These are phyloP conservation scores for Tachina grossa DNA, from an alignment of 2,888 invertebrate species.

Conservation along the genomic window DNA sequence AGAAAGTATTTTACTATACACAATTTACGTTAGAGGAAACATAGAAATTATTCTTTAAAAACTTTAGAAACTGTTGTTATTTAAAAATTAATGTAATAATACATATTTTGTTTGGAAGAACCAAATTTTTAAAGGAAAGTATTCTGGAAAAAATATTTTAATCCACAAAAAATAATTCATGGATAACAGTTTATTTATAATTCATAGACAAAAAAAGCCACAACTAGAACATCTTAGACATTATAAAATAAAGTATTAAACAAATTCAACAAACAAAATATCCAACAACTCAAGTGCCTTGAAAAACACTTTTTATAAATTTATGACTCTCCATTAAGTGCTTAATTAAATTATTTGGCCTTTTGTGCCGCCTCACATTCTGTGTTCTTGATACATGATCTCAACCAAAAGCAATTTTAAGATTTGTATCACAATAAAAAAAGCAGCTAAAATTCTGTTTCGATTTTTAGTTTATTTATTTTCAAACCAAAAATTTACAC, in stretches of 20 bases:
- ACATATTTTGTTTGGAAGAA: too few species aligned
- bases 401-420: neutral
- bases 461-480: neutral
- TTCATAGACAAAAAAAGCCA: too few species aligned
- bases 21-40: too few species aligned
- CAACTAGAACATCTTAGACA: neutral
- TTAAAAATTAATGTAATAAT: too few species aligned
- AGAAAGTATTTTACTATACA: too few species aligned
- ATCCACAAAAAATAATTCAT: too few species aligned
- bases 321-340: conserved; percentile 21
- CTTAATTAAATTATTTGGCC: conserved; percentile 43
- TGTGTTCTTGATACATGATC: neutral
- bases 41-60: too few species aligned
- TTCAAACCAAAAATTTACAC: conserved; percentile 19
- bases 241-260: neutral
- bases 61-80: too few species aligned
- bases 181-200: too few species aligned
- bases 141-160: too few species aligned
- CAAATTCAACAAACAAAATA: neutral
- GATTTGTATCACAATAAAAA: conserved; percentile 32
- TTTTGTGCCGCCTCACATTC: conserved; percentile 12
- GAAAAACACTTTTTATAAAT: conserved; percentile 6
- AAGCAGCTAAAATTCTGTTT: conserved; percentile 6
- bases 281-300: neutral
- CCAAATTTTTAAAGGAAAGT: too few species aligned